Evolutionary conservation across 2,888 invertebrate genomes (phyloP).

Genomic region (Euzetes globulus): DNA sequence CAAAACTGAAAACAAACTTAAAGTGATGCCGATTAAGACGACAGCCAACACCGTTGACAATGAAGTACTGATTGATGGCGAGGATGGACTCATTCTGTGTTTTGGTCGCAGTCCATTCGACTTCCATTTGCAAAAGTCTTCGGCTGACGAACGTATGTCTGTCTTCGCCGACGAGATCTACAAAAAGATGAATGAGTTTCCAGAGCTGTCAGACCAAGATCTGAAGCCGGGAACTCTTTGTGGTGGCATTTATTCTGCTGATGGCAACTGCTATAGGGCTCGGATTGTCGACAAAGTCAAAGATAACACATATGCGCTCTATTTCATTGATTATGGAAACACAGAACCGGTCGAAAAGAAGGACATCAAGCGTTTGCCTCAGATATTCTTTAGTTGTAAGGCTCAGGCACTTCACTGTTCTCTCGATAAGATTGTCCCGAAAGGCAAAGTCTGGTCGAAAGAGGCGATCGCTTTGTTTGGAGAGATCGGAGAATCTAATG

Average conservation of each 20-base stretch:
- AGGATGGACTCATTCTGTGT: background rate
- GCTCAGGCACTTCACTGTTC: background rate
- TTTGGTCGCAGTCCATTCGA: conserved; percentile 5
- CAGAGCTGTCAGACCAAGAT: background rate
- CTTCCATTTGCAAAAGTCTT: conserved; percentile 11
- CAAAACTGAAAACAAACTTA: background rate
- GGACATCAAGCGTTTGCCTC: background rate
- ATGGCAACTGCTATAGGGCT: background rate
- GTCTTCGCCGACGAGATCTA: background rate
- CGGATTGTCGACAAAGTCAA: background rate
- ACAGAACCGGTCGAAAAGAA: background rate
- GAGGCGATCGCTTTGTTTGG: background rate
- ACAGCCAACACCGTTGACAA: background rate
- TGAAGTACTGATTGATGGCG: background rate
- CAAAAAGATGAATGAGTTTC: background rate
- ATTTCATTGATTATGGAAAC: conserved; percentile 8
- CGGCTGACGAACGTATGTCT: background rate
- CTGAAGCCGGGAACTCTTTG: background rate
- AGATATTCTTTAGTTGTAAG: background rate
- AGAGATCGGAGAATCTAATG: background rate
- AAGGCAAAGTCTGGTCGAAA: background rate
- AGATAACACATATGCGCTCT: background rate
- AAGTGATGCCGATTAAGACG: background rate
- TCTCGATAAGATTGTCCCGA: background rate
- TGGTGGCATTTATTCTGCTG: background rate